A percentile compares a stretch with the other conserved stretches of the same genome.
These are phyloP conservation scores for Glaucopsyche alexis DNA, from an alignment of 2,888 invertebrate species.

Conservation along the genomic window DNA sequence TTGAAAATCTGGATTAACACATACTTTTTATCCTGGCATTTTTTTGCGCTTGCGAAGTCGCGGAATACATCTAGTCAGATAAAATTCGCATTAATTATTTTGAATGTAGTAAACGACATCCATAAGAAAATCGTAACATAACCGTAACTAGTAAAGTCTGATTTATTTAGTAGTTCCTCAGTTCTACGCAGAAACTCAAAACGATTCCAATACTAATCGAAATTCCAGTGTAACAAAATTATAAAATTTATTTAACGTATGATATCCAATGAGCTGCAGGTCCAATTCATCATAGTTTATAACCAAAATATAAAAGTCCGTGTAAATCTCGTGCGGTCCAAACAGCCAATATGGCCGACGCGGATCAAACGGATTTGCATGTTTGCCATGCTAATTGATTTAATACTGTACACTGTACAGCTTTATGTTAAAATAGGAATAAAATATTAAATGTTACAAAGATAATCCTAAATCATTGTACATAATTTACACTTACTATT, in stretches of 20 bases:
- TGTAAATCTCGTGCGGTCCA: conserved; percentile 74
- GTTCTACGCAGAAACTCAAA: no score
- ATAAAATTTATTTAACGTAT: not conserved
- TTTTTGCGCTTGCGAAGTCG: no score
- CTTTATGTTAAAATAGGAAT: conserved; percentile 33
- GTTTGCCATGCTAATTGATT: conserved; percentile 18
- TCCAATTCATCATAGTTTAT: conserved; percentile 79
- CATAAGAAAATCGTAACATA: no score
- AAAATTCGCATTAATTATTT: no score
- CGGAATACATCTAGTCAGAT: no score
- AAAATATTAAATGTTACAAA: conserved; percentile 1
- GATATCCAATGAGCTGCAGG: conserved; percentile 37
- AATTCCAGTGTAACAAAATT: not conserved
- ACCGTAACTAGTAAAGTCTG: no score
- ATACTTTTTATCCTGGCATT: no score
- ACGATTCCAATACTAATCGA: no score
- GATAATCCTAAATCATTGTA: not conserved
- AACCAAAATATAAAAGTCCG: conserved; percentile 74
- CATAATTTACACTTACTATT: not conserved
- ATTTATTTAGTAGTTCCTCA: no score
- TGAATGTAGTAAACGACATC: no score
- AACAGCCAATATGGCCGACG: conserved; percentile 63
- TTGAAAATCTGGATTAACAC: no score
- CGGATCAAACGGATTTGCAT: conserved; percentile 61
- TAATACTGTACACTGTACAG: conserved; percentile 2